Evolutionary conservation across 2,888 invertebrate species (phyloP).

Genomic region (Sminthurides aquaticus): DNA sequence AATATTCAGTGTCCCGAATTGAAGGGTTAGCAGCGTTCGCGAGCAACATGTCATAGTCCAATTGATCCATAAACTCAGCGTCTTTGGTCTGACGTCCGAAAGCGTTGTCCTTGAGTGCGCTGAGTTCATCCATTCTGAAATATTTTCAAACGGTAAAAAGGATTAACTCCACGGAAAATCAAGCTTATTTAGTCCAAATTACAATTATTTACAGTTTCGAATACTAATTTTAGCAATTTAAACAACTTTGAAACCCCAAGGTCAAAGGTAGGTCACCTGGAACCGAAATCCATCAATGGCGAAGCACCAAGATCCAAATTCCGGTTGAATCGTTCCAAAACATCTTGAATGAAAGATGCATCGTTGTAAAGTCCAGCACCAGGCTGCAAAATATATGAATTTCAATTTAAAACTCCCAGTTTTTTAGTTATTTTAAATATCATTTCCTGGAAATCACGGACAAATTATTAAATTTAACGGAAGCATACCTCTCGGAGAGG

Average conservation of each 20-base stretch:
- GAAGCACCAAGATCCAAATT: constrained; percentile 33
- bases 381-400: constrained; percentile 30
- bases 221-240: too few species aligned
- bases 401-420: neutral
- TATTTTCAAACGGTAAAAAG: constrained; percentile 4
- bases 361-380: constrained; percentile 26
- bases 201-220: neutral
- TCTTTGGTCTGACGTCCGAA: constrained; percentile 38
- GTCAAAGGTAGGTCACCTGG: constrained; percentile 26
- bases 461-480: neutral
- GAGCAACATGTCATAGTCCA: constrained; percentile 66
- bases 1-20: constrained; percentile 76
- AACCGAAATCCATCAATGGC: constrained; percentile 34
- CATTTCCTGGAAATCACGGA: neutral
- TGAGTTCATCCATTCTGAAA: constrained; percentile 31
- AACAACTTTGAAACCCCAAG: neutral
- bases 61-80: constrained; percentile 43
- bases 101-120: constrained; percentile 12
- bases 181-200: neutral
- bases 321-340: constrained; percentile 38
- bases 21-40: constrained; percentile 67
- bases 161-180: too few species aligned
- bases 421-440: neutral
- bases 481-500: constrained; percentile 37
- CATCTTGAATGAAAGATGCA: constrained; percentile 38